Evolutionary conservation across 2,113 vertebrate genomes (phyloP).

Genomic region (Malurus elegans): DNA sequence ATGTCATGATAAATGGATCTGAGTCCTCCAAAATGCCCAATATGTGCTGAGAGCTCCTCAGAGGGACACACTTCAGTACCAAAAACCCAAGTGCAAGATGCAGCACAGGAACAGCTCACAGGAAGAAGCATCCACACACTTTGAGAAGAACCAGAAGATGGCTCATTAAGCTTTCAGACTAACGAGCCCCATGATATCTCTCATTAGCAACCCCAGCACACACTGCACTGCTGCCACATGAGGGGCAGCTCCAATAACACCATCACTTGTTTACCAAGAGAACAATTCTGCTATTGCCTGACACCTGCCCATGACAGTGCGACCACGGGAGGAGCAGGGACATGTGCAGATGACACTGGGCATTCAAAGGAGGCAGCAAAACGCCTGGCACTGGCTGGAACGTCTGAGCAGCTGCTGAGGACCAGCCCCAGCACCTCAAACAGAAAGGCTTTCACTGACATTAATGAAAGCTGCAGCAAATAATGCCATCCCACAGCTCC

Average conservation of each 20-base stretch:
- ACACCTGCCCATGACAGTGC: background rate
- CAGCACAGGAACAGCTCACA: background rate
- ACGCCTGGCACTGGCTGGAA: slow-evolving; percentile 49
- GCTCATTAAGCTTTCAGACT: background rate
- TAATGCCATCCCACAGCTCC: slow-evolving; percentile 20
- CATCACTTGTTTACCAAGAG: slow-evolving; percentile 48
- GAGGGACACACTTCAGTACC: background rate
- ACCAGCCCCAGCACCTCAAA: background rate
- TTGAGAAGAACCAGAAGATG: background rate
- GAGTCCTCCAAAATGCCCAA: background rate
- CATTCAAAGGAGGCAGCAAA: background rate
- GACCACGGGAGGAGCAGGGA: background rate
- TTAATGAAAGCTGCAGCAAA: background rate
- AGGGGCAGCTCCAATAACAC: background rate
- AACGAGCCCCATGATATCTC: background rate
- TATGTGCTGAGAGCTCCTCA: background rate
- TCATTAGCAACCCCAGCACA: background rate
- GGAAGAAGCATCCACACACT: background rate
- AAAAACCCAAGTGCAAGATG: background rate
- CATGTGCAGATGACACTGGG: background rate
- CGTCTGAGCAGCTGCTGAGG: slow-evolving; percentile 23
- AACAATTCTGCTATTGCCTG: slow-evolving; percentile 44
- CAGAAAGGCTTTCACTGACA: slow-evolving; percentile 58
- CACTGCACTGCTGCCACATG: background rate
- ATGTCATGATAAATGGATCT: background rate